These are phyloP conservation scores for Gallinago paraguaiae DNA, from an alignment of 2,113 vertebrate genomes.

Conservation along the genomic window DNA sequence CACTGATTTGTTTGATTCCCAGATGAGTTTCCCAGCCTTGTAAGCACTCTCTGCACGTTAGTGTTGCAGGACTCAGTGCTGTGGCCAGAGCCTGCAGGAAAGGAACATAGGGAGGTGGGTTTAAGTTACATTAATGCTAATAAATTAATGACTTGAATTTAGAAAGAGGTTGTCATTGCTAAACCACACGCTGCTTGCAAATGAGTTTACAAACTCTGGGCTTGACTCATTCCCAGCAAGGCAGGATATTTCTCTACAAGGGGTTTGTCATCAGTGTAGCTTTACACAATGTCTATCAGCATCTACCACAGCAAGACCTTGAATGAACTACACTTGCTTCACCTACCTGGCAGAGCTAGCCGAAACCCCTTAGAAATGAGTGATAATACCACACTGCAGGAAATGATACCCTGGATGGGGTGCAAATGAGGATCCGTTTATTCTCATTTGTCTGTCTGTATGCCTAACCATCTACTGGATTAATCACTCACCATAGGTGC, in stretches of 20 bases:
- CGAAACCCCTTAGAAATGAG: background rate
- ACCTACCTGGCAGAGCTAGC: background rate
- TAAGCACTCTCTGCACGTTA: background rate
- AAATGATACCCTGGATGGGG: background rate
- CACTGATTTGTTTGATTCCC: background rate
- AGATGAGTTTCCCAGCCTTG: background rate
- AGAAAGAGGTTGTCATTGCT: background rate
- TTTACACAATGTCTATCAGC: background rate
- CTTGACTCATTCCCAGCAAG: background rate
- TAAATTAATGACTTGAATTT: slow-evolving; percentile 21
- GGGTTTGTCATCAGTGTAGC: background rate
- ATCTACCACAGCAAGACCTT: background rate
- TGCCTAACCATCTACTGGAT: background rate
- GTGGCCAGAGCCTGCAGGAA: background rate
- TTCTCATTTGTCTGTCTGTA: background rate
- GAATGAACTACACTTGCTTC: background rate
- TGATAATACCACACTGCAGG: background rate
- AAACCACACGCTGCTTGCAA: background rate
- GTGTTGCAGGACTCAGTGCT: background rate
- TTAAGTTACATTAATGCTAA: background rate
- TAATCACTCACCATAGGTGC: background rate
- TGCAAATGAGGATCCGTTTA: background rate
- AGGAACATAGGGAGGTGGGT: background rate
- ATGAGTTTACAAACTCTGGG: background rate
- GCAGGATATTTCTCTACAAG: background rate